A percentile compares a stretch with the other conserved stretches of the same genome.
Conservation (phyloP, 2,113 vertebrate species). For the Mionectes macconnelli region DNA sequence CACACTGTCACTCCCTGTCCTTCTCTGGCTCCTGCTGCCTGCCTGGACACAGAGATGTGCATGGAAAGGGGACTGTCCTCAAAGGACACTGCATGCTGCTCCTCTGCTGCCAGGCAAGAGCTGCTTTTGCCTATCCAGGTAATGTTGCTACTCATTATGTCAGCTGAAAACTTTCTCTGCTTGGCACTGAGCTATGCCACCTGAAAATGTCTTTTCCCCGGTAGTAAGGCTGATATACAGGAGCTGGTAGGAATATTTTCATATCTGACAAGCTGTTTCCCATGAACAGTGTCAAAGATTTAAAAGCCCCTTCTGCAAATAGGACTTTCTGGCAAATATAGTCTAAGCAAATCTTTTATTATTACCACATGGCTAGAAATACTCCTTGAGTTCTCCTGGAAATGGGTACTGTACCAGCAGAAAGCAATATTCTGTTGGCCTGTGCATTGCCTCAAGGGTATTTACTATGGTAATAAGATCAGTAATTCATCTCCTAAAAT, state of each 20-base stretch:
- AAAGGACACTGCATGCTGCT: not conserved
- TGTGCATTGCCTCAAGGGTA: constrained; percentile 52
- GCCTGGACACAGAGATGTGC: not conserved
- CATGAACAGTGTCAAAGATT: constrained; percentile 52
- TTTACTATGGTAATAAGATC: constrained; percentile 68
- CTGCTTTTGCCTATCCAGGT: not conserved
- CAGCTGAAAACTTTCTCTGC: not conserved
- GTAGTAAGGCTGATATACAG: not conserved
- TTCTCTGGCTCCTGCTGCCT: rapidly evolving
- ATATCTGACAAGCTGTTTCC: constrained; percentile 53
- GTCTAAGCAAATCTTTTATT: constrained; percentile 51
- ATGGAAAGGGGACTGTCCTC: not conserved
- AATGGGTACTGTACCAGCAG: constrained; percentile 60
- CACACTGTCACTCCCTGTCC: not conserved
- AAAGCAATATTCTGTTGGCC: constrained; percentile 64
- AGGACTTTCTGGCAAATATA: constrained; percentile 51
- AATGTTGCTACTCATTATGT: not conserved
- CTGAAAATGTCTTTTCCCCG: not conserved
- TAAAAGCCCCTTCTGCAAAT: constrained; percentile 59
- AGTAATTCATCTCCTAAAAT: constrained; percentile 69
- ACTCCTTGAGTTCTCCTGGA: constrained; percentile 54
- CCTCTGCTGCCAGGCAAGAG: not conserved
- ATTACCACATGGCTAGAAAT: constrained; percentile 59
- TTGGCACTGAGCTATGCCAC: not conserved
- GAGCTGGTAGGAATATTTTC: constrained; percentile 49